phyloP scores from a whole-genome alignment of 2,797 vertebrate genomes.

The Acanthurus tractus region DNA sequence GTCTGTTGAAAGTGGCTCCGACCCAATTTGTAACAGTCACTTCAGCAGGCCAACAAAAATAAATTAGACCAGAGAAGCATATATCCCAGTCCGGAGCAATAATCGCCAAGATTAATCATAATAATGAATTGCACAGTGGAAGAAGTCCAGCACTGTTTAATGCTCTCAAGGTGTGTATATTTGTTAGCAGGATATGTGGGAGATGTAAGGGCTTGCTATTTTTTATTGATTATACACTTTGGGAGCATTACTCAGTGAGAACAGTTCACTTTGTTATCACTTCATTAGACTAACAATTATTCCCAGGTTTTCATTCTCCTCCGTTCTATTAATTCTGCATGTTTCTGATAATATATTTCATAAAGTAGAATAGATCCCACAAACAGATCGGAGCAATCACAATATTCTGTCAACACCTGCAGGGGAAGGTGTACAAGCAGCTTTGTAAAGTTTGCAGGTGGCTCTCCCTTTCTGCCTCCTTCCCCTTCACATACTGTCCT shows the following conservation, averaged over 20 bases:
- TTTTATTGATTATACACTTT: slow-evolving; percentile 45
- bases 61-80: slow-evolving; percentile 65
- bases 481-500: too few relatives aligned
- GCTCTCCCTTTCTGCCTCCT: too few relatives aligned
- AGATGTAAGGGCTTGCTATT: slow-evolving; percentile 32
- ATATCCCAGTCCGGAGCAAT: slow-evolving; percentile 52
- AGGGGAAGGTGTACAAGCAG: too few relatives aligned
- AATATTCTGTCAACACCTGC: too few relatives aligned
- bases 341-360: slow-evolving; percentile 1
- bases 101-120: slow-evolving; percentile 74
- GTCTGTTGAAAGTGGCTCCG: slow-evolving; percentile 70
- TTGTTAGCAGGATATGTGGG: slow-evolving; percentile 56
- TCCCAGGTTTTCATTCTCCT: neutral
- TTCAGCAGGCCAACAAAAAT: slow-evolving; percentile 66
- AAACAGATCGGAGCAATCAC: too few relatives aligned
- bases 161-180: slow-evolving; percentile 56
- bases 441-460: too few relatives aligned
- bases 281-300: slow-evolving; percentile 29
- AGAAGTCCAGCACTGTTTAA: slow-evolving; percentile 52
- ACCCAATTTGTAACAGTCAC: slow-evolving; percentile 70
- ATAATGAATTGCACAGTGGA: slow-evolving; percentile 58
- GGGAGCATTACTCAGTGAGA: slow-evolving; percentile 12
- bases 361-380: slow-evolving; percentile 9
- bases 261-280: slow-evolving; percentile 26
- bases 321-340: neutral